Evolutionary conservation across 1,140 invertebrate species (phyloP).

Genomic region (Caenorhabditis inopinata): DNA sequence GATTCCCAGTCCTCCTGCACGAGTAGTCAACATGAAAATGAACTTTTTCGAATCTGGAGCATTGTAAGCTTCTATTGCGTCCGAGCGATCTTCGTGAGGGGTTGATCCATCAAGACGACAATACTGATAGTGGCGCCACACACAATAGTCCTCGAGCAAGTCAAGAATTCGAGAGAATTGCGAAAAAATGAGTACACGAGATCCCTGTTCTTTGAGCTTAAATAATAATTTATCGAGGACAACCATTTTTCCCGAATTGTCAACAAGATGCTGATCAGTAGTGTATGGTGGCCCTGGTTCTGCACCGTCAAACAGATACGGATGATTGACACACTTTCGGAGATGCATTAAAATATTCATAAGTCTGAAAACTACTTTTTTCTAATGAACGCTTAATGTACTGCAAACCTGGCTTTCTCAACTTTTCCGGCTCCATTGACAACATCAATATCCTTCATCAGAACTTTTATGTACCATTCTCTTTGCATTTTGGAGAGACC

Average conservation of each 20-base stretch:
- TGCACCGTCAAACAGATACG: conserved; percentile 96
- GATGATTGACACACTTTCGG: conserved; percentile 91
- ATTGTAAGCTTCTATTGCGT: conserved; percentile 94
- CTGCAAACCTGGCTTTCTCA: conserved; percentile 91
- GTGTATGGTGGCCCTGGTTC: conserved; percentile 97
- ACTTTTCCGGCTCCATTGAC: conserved; percentile 95
- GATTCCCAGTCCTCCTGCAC: conserved; percentile 96
- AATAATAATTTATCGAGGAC: conserved; percentile 93
- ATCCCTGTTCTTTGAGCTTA: conserved; percentile 84
- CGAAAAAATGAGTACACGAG: conserved; percentile 92
- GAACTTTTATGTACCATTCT: conserved; percentile 96
- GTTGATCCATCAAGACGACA: conserved; percentile 96
- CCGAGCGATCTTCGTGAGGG: conserved; percentile 88
- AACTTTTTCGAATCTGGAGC: conserved; percentile 87
- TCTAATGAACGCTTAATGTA: too few species aligned
- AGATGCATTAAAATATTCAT: conserved; percentile 99
- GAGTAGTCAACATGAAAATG: conserved; percentile 95
- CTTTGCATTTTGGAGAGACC: conserved; percentile 98
- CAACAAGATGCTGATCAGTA: conserved; percentile 88
- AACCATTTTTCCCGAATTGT: conserved; percentile 94
- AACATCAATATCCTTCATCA: conserved; percentile 98
- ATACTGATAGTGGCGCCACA: conserved; percentile 87
- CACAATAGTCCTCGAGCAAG: conserved; percentile 96
- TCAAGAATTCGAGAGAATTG: conserved; percentile 99
- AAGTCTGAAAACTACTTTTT: too few species aligned